These are phyloP conservation scores for Macheiramphus alcinus DNA, from an alignment of 2,113 vertebrate genomes.

Conservation along the genomic window DNA sequence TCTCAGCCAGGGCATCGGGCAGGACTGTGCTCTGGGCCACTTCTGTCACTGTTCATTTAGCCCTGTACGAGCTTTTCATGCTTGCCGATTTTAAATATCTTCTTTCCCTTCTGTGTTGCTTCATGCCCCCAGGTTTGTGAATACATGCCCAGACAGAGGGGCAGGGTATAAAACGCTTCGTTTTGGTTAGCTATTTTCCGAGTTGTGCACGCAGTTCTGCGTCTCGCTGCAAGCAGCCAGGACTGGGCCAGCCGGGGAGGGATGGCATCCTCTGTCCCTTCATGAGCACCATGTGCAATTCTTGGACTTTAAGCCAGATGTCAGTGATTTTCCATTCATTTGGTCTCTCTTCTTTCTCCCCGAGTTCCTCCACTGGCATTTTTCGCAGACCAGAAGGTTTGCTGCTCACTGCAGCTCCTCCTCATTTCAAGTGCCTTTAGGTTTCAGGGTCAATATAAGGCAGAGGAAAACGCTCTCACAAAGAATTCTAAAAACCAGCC, in stretches of 20 bases:
- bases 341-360: not conserved
- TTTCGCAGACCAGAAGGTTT: not conserved
- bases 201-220: accelerated
- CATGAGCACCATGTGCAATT: not conserved
- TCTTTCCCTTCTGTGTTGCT: not conserved
- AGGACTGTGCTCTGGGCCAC: not conserved
- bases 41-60: not conserved
- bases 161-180: accelerated
- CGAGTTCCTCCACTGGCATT: not conserved
- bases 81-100: not conserved
- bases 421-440: not conserved
- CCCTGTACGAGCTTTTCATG: accelerated
- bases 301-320: conserved; percentile 47
- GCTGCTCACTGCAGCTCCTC: not conserved
- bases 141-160: accelerated
- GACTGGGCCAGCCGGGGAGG: not conserved
- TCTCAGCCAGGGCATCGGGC: not conserved
- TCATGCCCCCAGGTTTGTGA: not conserved
- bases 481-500: not conserved
- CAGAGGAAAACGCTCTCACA: not conserved
- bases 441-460: not conserved
- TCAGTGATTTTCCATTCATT: conserved; percentile 44
- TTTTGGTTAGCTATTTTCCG: accelerated
- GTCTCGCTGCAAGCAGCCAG: not conserved
- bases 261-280: not conserved